Evolutionary conservation across 2,888 invertebrate genomes (phyloP), one percentile per base, ranked within the genome.

Genomic region (Agonopterix alstromeriana): DNA sequence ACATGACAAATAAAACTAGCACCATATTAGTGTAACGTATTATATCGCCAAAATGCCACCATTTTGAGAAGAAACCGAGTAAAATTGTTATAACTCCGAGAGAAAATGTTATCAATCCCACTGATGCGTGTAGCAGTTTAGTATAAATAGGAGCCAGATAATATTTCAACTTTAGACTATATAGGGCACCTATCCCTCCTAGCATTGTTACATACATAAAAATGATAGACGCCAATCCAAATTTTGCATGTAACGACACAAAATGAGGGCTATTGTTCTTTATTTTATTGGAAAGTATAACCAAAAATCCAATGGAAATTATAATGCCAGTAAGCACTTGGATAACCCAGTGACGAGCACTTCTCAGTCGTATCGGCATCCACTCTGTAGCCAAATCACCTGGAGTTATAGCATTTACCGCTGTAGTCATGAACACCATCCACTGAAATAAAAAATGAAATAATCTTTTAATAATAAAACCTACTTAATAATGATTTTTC

Each of bases 311-410:
- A 44, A 61, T 57, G 3, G 73, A 45, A 36, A 84, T 67, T 46
- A 81, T 55, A 41, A 65, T 67, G 52, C 77, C 73, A 45, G 70
- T 72, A 14, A 76, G 40, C 12, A 85, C 54, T 65, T 90, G 89
- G 36, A 89, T 61, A 2, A 89, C 70, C 89, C 89, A 89, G 60
- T 90, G 89, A 36, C 89, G 79, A 45, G 88, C 86, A 60, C 87
- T 86, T 48, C 83, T 68, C 36, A 87, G 63, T 43, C 86, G 67
- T 60, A 88, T 81, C 1, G 89, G 89, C 83, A 89, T 85, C 89
- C 88, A 89, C 55, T 87, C 87, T n/a, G 89, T 85, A 11, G 89
- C 88, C 42, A 82, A 62, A 55, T 89, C 89, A 12, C 88, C 88
- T 4, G 89, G 87, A 41, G 86, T 81, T 9, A 90, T 72, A 9